Base-by-base conservation (phyloP, 2,888 invertebrate species). In the Plusia festucae region DNA sequence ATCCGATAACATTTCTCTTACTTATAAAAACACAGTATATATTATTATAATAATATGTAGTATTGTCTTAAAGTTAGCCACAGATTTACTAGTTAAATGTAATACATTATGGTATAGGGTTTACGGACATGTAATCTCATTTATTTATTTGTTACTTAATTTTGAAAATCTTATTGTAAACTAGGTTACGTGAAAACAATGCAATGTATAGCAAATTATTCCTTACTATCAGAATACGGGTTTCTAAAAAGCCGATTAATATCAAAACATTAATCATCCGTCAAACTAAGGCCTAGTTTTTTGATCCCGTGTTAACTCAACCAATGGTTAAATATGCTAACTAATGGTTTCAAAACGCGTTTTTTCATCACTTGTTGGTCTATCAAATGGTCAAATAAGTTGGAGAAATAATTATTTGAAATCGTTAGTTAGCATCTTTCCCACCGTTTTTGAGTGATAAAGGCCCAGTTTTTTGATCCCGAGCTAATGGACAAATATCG, bases 81-180 rank as follows among this genome's bases (percentile, higher is more conserved):
- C 73, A 73, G 54, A 55, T 65, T 58, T 53, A 73, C 1, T 59
- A 59, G 32, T 24, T 22, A 53, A 63, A 53, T 60, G 44, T 49
- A 55, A 27, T 30, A 15, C 20, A 70, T 40, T 64, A 65, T 24
- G 32, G 11, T 27, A 51, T 76, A 22, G 16, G 5, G n/a, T 13
- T 56, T 56, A 52, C 34, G 64, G 62, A 78, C 62, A 62, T 65
- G 68, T 32, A 76, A 79, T 79, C 76, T 76, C 71, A 79, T 57
- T 61, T 53, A 56, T 59, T 56, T 73, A 46, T 58, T 49, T 22
- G 34, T 18, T 54, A 34, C 20, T 34, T 70, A 27, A 51, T 60
- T 58, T 9, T 60, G 4, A 8, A 30, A 54, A 1, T 18, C n/a
- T 16, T 16, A 27, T 46, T 57, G 18, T 18, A 7, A 46, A 16